These are phyloP conservation scores for Scytalopus superciliaris DNA, from an alignment of 2,113 vertebrate genomes.

Conservation along the genomic window DNA sequence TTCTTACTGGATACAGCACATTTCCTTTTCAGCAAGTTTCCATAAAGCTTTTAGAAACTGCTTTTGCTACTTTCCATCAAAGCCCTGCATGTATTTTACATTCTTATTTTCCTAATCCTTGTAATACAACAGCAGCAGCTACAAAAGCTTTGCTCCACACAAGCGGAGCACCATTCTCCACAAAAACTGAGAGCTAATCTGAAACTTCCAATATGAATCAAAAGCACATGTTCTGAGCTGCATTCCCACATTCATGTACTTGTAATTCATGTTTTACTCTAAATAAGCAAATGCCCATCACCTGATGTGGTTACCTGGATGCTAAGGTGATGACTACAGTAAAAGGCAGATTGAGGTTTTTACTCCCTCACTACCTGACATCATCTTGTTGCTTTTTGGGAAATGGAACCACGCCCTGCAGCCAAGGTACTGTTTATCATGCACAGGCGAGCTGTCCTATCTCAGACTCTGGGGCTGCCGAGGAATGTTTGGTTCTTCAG, in stretches of 20 bases:
- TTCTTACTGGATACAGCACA: neutral
- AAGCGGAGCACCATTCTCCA: neutral
- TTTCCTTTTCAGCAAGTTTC: neutral
- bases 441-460: slow-evolving; percentile 35
- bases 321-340: neutral
- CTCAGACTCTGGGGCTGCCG: slow-evolving; percentile 49
- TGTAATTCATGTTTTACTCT: neutral
- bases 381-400: neutral
- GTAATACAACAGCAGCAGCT: neutral
- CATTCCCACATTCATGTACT: neutral
- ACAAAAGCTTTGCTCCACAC: neutral
- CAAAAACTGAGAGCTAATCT: neutral
- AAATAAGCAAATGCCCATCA: neutral
- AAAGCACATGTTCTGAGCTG: neutral
- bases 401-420: neutral
- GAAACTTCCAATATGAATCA: neutral
- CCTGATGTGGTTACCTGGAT: neutral
- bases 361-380: neutral
- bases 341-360: no score
- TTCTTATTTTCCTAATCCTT: neutral
- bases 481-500: neutral
- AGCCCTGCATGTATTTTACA: neutral
- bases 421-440: slow-evolving; percentile 18
- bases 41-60: neutral
- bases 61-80: neutral